Evolutionary conservation across 2,797 vertebrate genomes (phyloP), one percentile per base, ranked within the genome.

Genomic region (Dermochelys coriacea): DNA sequence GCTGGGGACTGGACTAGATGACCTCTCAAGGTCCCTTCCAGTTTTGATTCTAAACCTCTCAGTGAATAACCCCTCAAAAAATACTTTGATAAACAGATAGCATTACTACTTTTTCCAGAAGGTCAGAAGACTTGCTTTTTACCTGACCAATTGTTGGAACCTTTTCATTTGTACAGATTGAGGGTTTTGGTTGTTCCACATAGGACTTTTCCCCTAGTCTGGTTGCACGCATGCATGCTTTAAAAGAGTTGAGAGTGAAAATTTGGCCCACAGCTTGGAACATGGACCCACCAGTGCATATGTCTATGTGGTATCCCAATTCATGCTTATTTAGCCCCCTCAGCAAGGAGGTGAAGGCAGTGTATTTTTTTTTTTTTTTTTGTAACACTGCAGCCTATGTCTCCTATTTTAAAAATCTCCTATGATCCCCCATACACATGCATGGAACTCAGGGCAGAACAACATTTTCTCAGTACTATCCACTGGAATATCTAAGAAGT

Each of bases 391-490:
- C 82, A 31, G 9, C 41, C 52, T 47, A 5, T 79, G 23, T 6
- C 51, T 34, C 87, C 86, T 89, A 6, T 47, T 89, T 23, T 79
- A 79, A 82, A 47, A 27, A 64, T 18, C 88, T 87, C 29, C 23
- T 61, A 23, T 86, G 49, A 31, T 87, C 27, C 2, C 2, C 0
- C 71, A 34, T 5, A 1, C 64, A 5, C 77, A n/a, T 4, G 0
- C 71, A 78, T 50, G 68, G 18, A n/a, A 8, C 85, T 49, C 27
- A 64, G 25, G 2, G 19, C 83, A 88, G 61, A 52, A 47, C 8
- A 50, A 93, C 27, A 14, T n/a, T 47, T 82, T 18, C 41, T 27
- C 16, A 15, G 9, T 77, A 31, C 12, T 77, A 18, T 57, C 71
- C 23, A 47, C 51, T 34, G 34, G 84, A 74, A 47, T 57, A n/a